phyloP scores from a whole-genome alignment of 2,113 vertebrate species.

The Plectropomus leopardus region DNA sequence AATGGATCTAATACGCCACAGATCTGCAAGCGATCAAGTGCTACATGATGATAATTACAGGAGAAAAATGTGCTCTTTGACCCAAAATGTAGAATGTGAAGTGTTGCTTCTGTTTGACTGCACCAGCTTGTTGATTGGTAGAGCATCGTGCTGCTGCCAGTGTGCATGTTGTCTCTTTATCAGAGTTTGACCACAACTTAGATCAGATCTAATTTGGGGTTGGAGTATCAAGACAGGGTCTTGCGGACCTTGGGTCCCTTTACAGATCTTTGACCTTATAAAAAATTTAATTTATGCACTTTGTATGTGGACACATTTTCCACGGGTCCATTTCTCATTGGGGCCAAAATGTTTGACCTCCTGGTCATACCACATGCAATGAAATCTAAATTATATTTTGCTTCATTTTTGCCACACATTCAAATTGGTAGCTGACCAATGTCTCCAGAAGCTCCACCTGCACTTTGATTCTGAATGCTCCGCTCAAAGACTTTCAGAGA shows the following conservation, averaged over 20 bases:
- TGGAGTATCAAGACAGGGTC: background rate
- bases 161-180: background rate
- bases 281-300: background rate
- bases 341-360: background rate
- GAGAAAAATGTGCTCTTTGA: conserved; percentile 8
- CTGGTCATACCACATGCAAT: background rate
- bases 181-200: background rate
- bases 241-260: background rate
- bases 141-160: background rate
- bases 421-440: conserved; percentile 4
- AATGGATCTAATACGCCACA: background rate
- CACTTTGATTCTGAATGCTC: background rate
- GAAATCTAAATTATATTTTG: background rate
- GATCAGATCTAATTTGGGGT: background rate
- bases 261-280: background rate
- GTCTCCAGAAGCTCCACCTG: conserved; percentile 3
- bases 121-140: background rate
- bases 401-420: background rate
- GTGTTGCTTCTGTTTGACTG: background rate
- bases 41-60: background rate
- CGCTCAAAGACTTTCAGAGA: background rate
- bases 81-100: background rate
- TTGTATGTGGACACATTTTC: background rate
- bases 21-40: background rate
- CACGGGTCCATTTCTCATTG: background rate